phyloP scores from a whole-genome alignment of 1,140 invertebrate species.

The Pseudomyrmex gracilis region DNA sequence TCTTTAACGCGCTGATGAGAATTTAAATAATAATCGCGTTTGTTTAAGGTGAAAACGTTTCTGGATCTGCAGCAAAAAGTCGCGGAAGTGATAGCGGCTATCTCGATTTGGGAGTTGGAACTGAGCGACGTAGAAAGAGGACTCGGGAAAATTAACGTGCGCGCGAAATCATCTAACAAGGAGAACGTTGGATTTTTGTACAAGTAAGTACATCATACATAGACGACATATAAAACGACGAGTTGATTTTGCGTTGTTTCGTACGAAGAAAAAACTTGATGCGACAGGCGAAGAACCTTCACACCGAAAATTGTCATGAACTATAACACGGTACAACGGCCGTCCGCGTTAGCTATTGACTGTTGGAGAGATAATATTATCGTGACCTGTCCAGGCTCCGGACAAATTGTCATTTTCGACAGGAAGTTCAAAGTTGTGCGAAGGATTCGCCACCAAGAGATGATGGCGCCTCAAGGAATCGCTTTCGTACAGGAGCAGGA shows the following conservation, averaged over 20 bases:
- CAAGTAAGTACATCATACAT: conserved; percentile 30
- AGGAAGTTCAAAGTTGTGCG: conserved; percentile 85
- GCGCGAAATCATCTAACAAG: background rate
- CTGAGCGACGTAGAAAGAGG: conserved; percentile 13
- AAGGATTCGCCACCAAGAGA: conserved; percentile 85
- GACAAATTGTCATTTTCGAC: conserved; percentile 87
- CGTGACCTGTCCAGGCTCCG: conserved; percentile 87
- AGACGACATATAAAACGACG: too few relatives aligned
- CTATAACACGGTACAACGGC: conserved; percentile 81
- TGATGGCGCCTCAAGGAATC: conserved; percentile 89
- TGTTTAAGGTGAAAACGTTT: conserved; percentile 35
- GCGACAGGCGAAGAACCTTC: conserved; percentile 62
- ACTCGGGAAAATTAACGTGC: conserved; percentile 11
- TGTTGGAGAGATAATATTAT: conserved; percentile 87
- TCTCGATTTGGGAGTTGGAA: conserved; percentile 39
- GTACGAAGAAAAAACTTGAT: background rate
- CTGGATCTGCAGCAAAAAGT: conserved; percentile 40
- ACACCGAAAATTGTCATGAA: conserved; percentile 59
- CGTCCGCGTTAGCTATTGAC: conserved; percentile 86
- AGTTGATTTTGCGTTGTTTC: too few relatives aligned
- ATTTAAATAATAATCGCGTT: too few relatives aligned
- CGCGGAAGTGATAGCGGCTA: conserved; percentile 30
- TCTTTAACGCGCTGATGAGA: too few relatives aligned
- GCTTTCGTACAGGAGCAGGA: conserved; percentile 87
- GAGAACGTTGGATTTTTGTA: background rate